These are phyloP conservation scores for Oophaga pumilio DNA, from an alignment of 2,113 vertebrate species.

Conservation along the genomic window DNA sequence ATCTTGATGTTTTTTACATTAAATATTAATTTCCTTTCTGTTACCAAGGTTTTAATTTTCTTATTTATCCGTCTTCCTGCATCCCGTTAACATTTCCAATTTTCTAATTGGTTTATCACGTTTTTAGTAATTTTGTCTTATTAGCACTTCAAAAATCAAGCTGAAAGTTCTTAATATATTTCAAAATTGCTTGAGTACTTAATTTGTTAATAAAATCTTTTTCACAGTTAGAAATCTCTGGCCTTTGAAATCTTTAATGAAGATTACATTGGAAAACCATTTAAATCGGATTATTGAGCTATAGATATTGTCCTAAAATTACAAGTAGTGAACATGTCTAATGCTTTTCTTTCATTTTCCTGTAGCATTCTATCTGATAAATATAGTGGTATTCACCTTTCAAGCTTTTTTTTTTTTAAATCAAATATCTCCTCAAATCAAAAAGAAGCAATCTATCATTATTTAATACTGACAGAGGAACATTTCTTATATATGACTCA, in stretches of 20 bases:
- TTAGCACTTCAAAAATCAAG: slow-evolving; percentile 68
- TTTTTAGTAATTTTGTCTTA: slow-evolving; percentile 66
- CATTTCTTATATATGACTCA: background rate
- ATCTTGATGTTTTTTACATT: background rate
- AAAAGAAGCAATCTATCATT: slow-evolving; percentile 14
- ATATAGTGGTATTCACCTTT: background rate
- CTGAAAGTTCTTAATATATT: slow-evolving; percentile 58
- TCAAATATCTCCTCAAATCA: background rate
- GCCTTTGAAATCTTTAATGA: slow-evolving; percentile 60
- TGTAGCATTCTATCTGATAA: background rate
- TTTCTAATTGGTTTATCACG: slow-evolving; percentile 65
- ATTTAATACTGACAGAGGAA: slow-evolving; percentile 17
- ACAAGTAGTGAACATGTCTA: background rate
- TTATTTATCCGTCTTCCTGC: slow-evolving; percentile 60
- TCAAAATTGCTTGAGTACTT: slow-evolving; percentile 64
- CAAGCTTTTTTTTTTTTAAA: background rate
- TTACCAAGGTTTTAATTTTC: slow-evolving; percentile 54
- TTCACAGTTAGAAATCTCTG: slow-evolving; percentile 62
- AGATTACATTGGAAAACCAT: slow-evolving; percentile 50
- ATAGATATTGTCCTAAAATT: background rate
- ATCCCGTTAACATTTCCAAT: slow-evolving; percentile 67
- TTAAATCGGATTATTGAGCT: slow-evolving; percentile 8
- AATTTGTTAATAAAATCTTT: slow-evolving; percentile 62
- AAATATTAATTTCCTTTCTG: slow-evolving; percentile 58
- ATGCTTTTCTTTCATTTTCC: background rate